Base-by-base conservation (phyloP, 2,113 vertebrate genomes). In the Osmerus eperlanus region DNA sequence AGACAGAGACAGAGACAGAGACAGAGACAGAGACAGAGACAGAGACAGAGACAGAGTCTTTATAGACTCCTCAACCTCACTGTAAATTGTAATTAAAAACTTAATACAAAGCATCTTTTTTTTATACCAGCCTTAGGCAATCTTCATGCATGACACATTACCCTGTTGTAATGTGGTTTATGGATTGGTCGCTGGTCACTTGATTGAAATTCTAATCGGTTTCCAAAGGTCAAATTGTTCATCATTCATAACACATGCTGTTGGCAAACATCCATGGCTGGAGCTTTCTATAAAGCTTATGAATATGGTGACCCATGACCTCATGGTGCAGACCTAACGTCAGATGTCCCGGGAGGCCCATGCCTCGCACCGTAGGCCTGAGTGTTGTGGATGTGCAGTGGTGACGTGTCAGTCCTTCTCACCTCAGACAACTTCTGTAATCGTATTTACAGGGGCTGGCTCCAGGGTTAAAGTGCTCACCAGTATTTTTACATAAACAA, bases 141-240 rank as follows among this genome's bases (percentile, higher is more conserved):
- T 85, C 29, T 56, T n/a, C n/a, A n/a, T n/a, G 54, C n/a, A 56
- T 16, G 1, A 54, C 21, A 61, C 47, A 13, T 5, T 54, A 67
- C 71, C 21, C n/a, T 13, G 14, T 74, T 87, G 70, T 70, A 36
- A 74, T 83, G 67, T 65, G 61, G 65, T 76, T 86, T 86, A 88
- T 82, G 76, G 85, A 87, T 89, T 81, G 75, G 80, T 84, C 82
- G 73, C 75, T 76, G 77, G 85, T 78, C 73, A 78, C 84, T 86
- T 82, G 85, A 90, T 90, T 90, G 84, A 88, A 90, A 90, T 91
- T 89, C 78, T 80, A 89, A 89, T 90, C 84, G n/a, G 72, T 85
- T 83, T 86, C 75, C 79, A 91, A 91, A 92, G 91, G 91, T 91
- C 90, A 91, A 83, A 87, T 85, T 89, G 83, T 83, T 91, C 86